Percentiles rank a stretch among this genome's conserved stretches.
Conservation (phyloP, 2,113 vertebrate genomes). For the Litocranius walleri region DNA sequence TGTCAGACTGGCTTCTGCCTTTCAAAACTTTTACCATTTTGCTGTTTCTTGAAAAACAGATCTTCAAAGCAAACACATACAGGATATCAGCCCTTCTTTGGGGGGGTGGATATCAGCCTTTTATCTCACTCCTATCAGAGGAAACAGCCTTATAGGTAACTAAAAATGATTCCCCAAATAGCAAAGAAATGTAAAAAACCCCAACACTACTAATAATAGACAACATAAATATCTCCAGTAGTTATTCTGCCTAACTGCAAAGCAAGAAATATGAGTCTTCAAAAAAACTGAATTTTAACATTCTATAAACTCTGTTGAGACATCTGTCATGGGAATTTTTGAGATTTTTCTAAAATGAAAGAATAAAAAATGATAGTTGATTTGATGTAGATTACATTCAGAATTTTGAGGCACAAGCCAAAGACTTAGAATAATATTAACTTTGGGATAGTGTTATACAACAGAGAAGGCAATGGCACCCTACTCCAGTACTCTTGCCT, state of each 20-base stretch:
- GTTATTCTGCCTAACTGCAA: neutral
- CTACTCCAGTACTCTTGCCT: too few species aligned
- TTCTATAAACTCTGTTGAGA: neutral
- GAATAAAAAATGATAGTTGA: constrained; percentile 29
- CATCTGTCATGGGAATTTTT: neutral
- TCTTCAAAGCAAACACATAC: constrained; percentile 56
- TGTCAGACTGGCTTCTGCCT: neutral
- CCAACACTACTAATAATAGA: constrained; percentile 7
- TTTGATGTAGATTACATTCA: neutral
- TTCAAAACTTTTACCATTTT: constrained; percentile 5
- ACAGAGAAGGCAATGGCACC: too few species aligned
- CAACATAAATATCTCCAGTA: constrained; percentile 34
- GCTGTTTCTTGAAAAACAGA: constrained; percentile 23
- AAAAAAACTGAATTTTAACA: constrained; percentile 7
- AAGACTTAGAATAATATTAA: constrained; percentile 37
- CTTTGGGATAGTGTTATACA: neutral
- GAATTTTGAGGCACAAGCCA: constrained; percentile 9
- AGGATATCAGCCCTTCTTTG: constrained; percentile 36
- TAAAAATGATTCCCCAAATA: constrained; percentile 56
- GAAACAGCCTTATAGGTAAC: constrained; percentile 56
- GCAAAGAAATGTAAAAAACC: constrained; percentile 31
- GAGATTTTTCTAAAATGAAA: neutral
- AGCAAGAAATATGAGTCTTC: neutral
- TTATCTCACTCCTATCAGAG: constrained; percentile 56
- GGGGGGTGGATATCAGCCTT: constrained; percentile 15